Conservation (phyloP, 2,888 invertebrate genomes). For the Pyrocoelia pectoralis region DNA sequence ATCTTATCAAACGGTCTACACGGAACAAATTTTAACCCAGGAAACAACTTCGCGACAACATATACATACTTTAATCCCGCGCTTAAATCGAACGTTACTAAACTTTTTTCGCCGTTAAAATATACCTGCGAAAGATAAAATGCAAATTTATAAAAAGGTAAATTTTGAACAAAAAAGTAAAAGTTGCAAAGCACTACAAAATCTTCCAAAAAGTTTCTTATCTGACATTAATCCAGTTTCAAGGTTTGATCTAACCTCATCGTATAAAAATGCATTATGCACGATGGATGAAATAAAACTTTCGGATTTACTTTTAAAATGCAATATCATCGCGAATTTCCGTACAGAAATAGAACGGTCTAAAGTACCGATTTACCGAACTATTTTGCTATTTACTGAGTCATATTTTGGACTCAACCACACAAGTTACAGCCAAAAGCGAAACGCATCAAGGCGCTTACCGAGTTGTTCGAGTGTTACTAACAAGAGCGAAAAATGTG, state of each 20-base stretch:
- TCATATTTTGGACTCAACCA: no score
- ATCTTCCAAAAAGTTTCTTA: constrained; percentile 13
- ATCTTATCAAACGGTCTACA: constrained; percentile 5
- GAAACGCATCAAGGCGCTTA: no score
- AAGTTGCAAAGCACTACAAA: no score
- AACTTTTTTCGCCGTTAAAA: background rate
- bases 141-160: background rate
- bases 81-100: background rate
- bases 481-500: no score
- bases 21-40: background rate
- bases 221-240: constrained; percentile 23
- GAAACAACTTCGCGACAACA: background rate
- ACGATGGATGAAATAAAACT: constrained; percentile 3
- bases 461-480: no score
- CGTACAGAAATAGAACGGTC: constrained; percentile 14
- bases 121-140: constrained; percentile 6
- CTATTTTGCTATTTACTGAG: no score
- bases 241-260: no score
- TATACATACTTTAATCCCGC: background rate
- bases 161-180: no score
- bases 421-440: no score
- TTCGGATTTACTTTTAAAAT: background rate
- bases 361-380: no score
- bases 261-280: no score
- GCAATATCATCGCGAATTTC: constrained; percentile 12